These are phyloP conservation scores for Coelogynopora nodosa DNA, from an alignment of 2,888 invertebrate species.

Conservation along the genomic window DNA sequence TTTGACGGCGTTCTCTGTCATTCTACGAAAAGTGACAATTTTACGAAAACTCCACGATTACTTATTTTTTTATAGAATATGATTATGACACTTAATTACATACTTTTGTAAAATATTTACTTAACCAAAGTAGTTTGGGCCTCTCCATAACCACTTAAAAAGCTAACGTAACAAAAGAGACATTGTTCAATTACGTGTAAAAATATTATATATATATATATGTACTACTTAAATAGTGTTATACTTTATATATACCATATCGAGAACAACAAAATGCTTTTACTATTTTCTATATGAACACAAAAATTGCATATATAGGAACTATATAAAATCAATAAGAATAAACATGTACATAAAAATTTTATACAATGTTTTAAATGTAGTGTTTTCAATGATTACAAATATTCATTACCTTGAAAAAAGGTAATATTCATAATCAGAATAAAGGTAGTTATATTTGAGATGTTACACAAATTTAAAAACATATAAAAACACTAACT, in stretches of 20 bases:
- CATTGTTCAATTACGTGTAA: not conserved
- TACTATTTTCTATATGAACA: not conserved
- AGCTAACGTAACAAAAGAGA: not conserved
- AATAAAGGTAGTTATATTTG: not conserved
- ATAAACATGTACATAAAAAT: not conserved
- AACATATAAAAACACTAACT: not conserved
- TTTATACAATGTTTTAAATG: not conserved
- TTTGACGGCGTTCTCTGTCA: conserved; percentile 48
- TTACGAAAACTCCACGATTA: not conserved
- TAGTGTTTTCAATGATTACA: too few relatives aligned
- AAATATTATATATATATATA: not conserved
- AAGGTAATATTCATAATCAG: not conserved
- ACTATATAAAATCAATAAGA: not conserved
- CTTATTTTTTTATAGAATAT: not conserved
- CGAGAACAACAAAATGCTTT: not conserved
- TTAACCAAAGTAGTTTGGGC: not conserved
- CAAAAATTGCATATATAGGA: not conserved
- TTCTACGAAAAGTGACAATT: not conserved
- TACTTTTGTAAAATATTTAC: not conserved
- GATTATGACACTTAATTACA: too few relatives aligned
- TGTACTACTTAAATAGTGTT: not conserved
- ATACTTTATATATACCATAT: not conserved
- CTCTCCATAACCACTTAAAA: not conserved
- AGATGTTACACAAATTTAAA: not conserved
- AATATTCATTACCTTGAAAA: too few relatives aligned